A percentile compares a stretch with the other conserved stretches of the same genome.
Evolutionary conservation across 2,113 vertebrate species (phyloP).

Genomic region (Conger conger): DNA sequence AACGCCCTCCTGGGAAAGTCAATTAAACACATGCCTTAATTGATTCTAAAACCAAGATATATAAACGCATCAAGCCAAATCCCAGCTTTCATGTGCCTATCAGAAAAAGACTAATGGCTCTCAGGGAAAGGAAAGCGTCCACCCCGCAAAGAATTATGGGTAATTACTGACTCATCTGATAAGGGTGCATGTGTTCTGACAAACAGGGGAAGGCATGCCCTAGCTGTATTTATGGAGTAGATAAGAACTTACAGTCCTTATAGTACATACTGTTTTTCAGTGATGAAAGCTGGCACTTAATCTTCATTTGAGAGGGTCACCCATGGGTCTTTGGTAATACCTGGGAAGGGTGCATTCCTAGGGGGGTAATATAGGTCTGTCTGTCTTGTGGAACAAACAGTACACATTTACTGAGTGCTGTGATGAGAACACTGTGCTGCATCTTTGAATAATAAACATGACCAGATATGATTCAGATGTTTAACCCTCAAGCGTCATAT

Average conservation of each 20-base stretch:
- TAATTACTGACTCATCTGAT: conserved; percentile 30
- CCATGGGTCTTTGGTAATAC: background rate
- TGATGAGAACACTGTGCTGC: too few species aligned
- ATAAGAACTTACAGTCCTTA: background rate
- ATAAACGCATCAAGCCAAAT: background rate
- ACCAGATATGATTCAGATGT: too few species aligned
- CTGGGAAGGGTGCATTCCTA: too few species aligned
- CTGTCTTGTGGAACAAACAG: too few species aligned
- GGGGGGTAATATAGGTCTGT: too few species aligned
- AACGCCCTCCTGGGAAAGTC: background rate
- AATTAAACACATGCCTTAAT: background rate
- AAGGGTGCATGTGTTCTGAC: conserved; percentile 9
- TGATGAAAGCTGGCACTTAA: background rate
- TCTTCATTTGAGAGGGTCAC: background rate
- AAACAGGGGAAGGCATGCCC: background rate
- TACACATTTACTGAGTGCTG: too few species aligned
- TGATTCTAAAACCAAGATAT: background rate
- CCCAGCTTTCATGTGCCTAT: background rate
- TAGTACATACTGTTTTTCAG: background rate
- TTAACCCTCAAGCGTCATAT: too few species aligned
- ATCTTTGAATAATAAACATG: too few species aligned
- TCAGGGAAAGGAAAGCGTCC: background rate
- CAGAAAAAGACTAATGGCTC: background rate
- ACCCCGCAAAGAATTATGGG: conserved; percentile 6
- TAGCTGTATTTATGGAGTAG: background rate